Evolutionary conservation across 1,140 invertebrate genomes (phyloP), one percentile per base, ranked within the genome.

Genomic region (Hyles euphorbiae): DNA sequence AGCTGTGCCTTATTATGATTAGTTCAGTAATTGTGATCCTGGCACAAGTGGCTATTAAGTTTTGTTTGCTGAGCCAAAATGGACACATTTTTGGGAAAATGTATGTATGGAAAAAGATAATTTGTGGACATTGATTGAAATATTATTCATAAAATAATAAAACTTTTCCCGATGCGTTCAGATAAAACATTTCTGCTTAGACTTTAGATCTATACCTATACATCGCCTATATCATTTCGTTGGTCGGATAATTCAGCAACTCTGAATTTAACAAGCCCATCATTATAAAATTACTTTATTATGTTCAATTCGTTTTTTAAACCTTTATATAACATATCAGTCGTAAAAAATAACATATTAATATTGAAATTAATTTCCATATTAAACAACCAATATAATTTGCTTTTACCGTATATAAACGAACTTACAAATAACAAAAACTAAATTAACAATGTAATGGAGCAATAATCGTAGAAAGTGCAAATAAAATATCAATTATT

Each of bases 121-220:
- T 45, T 45, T 9, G 44, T 3, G 44, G n/a, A 9, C n/a, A 45
- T 9, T 9, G n/a, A 45, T 45, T 9, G 22, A 22, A 22, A 22
- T 22, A 22, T 11, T 52, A 48, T 12, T 48, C 11, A 48, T 48
- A 48, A 48, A 32, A 9, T 52, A n/a, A 33, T 10, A 8, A 34
- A 60, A 61, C 60, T 79, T 81, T 83, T 77, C 80, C 81, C 74
- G 67, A 74, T 78, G 70, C 63, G 73, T 79, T 76, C 65, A 64
- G 59, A 69, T 47, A 5, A 47, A 47, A 56, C 63, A 71, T 77
- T 34, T 78, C 73, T 65, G 78, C 84, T 87, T 83, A 77, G 82
- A 87, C 75, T 74, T 81, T 71, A 82, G 59, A 74, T 83, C 72
- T 82, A 70, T 59, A 60, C 11, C 46, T 10, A 60, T 76, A 73